Evolutionary conservation across 2,797 vertebrate genomes (phyloP).

Genomic region (Galaxias olidus): DNA sequence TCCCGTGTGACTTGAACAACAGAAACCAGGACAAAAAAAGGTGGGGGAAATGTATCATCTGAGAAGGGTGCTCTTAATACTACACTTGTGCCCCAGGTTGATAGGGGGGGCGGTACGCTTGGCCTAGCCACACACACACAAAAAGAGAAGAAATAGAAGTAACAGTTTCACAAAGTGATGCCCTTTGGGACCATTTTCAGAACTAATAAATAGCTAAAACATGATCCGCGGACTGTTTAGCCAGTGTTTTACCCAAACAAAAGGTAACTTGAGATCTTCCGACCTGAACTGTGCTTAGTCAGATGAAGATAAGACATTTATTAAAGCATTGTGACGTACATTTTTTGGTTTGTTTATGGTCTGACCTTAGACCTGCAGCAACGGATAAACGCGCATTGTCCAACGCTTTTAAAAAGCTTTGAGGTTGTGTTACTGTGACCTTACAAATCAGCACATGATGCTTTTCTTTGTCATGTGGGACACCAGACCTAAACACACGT

Average conservation of each 20-base stretch:
- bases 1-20: conserved; percentile 1
- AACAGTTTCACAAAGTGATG: neutral
- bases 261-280: neutral
- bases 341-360: neutral
- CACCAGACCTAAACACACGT: neutral
- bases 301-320: neutral
- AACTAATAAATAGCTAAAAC: conserved; percentile 5
- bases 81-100: conserved; percentile 3
- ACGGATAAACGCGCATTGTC: too few species aligned
- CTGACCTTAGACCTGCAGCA: too few species aligned
- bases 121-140: neutral
- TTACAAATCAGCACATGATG: neutral
- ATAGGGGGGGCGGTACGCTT: neutral
- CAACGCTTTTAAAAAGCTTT: too few species aligned
- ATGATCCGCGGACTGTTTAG: neutral
- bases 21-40: conserved; percentile 23
- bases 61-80: conserved; percentile 26
- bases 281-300: neutral
- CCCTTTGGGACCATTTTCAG: conserved; percentile 5
- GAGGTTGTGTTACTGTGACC: neutral
- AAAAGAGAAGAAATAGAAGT: conserved; percentile 6
- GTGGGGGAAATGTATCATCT: neutral
- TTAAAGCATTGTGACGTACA: neutral
- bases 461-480: neutral
- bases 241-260: neutral